These are phyloP conservation scores for Chelonia mydas DNA, from an alignment of 2,797 vertebrate genomes.

Conservation along the genomic window DNA sequence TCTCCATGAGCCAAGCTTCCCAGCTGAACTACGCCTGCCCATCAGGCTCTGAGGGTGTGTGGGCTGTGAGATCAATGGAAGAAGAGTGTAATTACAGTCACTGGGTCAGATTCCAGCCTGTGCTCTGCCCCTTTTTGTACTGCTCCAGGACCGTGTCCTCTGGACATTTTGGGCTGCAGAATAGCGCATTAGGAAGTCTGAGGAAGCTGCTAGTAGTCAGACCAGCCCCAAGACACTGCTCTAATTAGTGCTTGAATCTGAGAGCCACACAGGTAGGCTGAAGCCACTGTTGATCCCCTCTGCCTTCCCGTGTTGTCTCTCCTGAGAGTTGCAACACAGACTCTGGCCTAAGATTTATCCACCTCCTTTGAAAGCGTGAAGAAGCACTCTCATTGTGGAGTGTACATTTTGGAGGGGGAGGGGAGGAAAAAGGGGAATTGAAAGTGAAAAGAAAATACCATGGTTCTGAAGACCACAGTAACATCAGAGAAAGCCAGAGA, in stretches of 20 bases:
- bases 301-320: not conserved
- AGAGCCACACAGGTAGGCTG: not conserved
- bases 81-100: not conserved
- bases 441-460: not conserved
- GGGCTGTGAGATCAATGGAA: not conserved
- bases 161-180: not conserved
- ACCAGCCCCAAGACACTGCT: not conserved
- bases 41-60: not conserved
- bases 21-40: not conserved
- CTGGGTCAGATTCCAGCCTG: not conserved
- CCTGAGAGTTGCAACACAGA: not conserved
- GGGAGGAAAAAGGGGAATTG: not conserved
- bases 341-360: not conserved
- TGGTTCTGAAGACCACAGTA: not conserved
- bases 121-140: not conserved
- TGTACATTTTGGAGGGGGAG: not conserved
- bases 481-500: not conserved
- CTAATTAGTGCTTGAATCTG: too few species aligned
- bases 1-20: not conserved
- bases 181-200: not conserved
- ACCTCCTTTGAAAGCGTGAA: not conserved
- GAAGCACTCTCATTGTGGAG: not conserved
- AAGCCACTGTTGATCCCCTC: not conserved
- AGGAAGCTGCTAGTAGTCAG: not conserved
- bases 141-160: not conserved